These are phyloP conservation scores for Encarsia formosa DNA, from an alignment of 2,888 invertebrate species.

Conservation along the genomic window DNA sequence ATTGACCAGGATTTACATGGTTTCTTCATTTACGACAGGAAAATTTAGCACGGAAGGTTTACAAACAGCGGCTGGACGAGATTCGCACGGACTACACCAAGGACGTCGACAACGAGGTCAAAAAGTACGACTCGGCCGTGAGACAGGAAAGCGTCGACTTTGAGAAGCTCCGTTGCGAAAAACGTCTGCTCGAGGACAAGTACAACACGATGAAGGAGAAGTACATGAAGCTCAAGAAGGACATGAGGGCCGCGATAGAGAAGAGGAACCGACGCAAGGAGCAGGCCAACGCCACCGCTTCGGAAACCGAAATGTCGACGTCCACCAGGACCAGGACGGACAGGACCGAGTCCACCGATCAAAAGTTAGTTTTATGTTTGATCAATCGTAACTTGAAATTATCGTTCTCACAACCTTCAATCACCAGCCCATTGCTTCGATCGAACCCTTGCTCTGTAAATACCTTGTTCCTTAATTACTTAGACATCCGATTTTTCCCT, in stretches of 20 bases:
- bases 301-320: slow-evolving; percentile 75
- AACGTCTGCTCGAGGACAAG: slow-evolving; percentile 70
- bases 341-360: slow-evolving; percentile 51
- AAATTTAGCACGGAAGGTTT: slow-evolving; percentile 64
- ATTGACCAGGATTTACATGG: too few relatives aligned
- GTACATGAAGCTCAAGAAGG: slow-evolving; percentile 73
- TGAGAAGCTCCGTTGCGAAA: slow-evolving; percentile 67
- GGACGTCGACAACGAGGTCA: slow-evolving; percentile 55
- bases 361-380: slow-evolving; percentile 45
- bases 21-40: too few relatives aligned
- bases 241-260: slow-evolving; percentile 74
- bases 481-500: background rate
- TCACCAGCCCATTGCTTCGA: too few relatives aligned
- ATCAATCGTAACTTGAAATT: background rate
- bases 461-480: too few relatives aligned
- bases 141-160: slow-evolving; percentile 51
- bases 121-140: slow-evolving; percentile 40
- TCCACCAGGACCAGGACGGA: slow-evolving; percentile 61
- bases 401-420: too few relatives aligned
- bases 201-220: slow-evolving; percentile 78
- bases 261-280: slow-evolving; percentile 62
- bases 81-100: slow-evolving; percentile 60
- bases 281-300: slow-evolving; percentile 60
- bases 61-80: slow-evolving; percentile 63
- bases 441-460: too few relatives aligned